Conservation (phyloP, 1,140 invertebrate genomes). For the Lordiphosa stackelbergi region DNA sequence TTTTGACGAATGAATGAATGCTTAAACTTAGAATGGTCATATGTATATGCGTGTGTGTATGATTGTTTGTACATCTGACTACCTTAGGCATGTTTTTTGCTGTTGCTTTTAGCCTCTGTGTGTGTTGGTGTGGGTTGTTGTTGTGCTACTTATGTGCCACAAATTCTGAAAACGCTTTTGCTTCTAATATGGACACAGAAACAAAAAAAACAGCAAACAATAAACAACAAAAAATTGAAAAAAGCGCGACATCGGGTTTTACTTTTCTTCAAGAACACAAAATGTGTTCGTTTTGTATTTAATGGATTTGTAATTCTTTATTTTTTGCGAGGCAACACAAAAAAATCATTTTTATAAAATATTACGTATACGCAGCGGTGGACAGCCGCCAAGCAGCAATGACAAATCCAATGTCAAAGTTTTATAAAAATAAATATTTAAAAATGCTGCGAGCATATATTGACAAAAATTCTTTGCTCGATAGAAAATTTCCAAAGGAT, state of each 20-base stretch:
- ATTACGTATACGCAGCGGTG: slow-evolving; percentile 65
- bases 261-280: slow-evolving; percentile 11
- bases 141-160: slow-evolving; percentile 53
- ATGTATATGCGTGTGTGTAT: too few relatives aligned
- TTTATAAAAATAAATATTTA: slow-evolving; percentile 76
- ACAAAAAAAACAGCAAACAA: slow-evolving; percentile 26
- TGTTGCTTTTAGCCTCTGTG: slow-evolving; percentile 35
- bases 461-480: slow-evolving; percentile 4
- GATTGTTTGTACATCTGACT: slow-evolving; percentile 32
- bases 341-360: slow-evolving; percentile 40
- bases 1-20: slow-evolving; percentile 29
- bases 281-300: slow-evolving; percentile 10
- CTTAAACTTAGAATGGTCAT: slow-evolving; percentile 21
- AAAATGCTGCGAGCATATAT: slow-evolving; percentile 30
- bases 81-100: slow-evolving; percentile 65
- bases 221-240: slow-evolving; percentile 17
- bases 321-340: slow-evolving; percentile 8
- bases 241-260: slow-evolving; percentile 10
- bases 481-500: not conserved
- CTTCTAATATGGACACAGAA: slow-evolving; percentile 62
- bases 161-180: slow-evolving; percentile 41
- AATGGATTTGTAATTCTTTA: slow-evolving; percentile 27
- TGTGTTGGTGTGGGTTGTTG: slow-evolving; percentile 23
- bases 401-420: slow-evolving; percentile 76
- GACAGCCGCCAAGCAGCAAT: slow-evolving; percentile 54